These are phyloP conservation scores for Chalcis sispes DNA, from an alignment of 2,888 invertebrate genomes.

Conservation along the genomic window DNA sequence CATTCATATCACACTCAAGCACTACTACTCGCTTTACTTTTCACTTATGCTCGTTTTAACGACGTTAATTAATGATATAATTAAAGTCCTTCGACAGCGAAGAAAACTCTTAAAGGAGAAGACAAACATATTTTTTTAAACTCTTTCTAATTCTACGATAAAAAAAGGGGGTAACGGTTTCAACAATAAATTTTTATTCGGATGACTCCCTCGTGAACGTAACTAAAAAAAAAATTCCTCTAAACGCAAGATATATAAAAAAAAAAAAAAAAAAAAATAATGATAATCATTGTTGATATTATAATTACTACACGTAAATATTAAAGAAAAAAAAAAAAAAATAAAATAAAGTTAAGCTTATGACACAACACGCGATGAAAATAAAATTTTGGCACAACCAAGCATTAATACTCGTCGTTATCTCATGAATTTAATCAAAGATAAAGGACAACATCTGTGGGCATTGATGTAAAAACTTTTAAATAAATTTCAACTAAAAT, in stretches of 20 bases:
- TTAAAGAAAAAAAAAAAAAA: neutral
- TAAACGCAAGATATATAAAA: neutral
- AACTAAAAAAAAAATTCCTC: conserved; percentile 24
- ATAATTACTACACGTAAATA: no score
- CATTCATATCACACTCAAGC: conserved; percentile 16
- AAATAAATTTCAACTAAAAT: conserved; percentile 28
- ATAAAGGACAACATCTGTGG: no score
- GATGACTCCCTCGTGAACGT: conserved; percentile 26
- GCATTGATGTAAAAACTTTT: no score
- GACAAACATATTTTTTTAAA: conserved; percentile 15
- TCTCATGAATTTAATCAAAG: no score
- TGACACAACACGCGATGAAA: conserved; percentile 38
- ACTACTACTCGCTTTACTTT: no score
- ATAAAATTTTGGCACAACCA: conserved; percentile 39
- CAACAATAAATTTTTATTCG: conserved; percentile 20
- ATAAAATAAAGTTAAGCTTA: conserved; percentile 12
- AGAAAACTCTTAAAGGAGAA: conserved; percentile 23
- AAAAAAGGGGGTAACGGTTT: neutral
- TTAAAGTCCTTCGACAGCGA: no score
- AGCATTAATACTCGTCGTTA: conserved; percentile 3
- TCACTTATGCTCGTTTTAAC: no score
- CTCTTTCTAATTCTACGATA: no score
- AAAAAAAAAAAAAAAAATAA: no score
- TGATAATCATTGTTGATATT: no score
- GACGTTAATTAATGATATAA: no score